Percentiles rank a stretch among this genome's conserved stretches.
Conservation (phyloP, 2,888 invertebrate genomes). For the Taphrorychus bicolor region DNA sequence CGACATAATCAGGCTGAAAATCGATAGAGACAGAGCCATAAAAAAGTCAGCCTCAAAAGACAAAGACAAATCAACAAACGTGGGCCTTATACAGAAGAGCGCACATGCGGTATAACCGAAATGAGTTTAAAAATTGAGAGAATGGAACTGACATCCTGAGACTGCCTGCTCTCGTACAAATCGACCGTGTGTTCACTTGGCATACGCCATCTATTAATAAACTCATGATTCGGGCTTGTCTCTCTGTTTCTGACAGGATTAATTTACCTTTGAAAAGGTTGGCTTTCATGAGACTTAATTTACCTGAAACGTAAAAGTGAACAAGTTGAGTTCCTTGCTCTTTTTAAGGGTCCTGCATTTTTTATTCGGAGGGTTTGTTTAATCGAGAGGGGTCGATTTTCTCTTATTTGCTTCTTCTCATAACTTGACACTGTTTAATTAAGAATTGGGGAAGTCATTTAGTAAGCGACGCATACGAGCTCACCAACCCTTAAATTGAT, state of each 20-base stretch:
- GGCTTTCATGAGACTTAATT: constrained; percentile 49
- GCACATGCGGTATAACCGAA: constrained; percentile 44
- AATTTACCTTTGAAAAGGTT: constrained; percentile 51
- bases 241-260: constrained; percentile 52
- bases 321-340: constrained; percentile 11
- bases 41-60: not conserved
- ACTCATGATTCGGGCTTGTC: constrained; percentile 49
- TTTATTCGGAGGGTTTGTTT: constrained; percentile 14
- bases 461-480: no score
- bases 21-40: not conserved
- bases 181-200: constrained; percentile 44
- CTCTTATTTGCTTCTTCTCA: no score
- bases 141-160: constrained; percentile 50
- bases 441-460: no score
- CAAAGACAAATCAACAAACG: constrained; percentile 18
- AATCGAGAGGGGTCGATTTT: not conserved
- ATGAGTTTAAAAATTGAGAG: constrained; percentile 49
- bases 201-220: constrained; percentile 54
- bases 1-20: no score
- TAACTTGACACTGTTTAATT: no score
- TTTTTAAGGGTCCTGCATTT: constrained; percentile 21
- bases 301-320: constrained; percentile 45
- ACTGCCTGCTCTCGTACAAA: constrained; percentile 47
- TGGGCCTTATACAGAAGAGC: constrained; percentile 26
- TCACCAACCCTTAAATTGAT: no score